Percentiles rank a stretch among this genome's conserved stretches.
phyloP scores from a whole-genome alignment of 2,113 vertebrate genomes.

The Pollachius pollachius region DNA sequence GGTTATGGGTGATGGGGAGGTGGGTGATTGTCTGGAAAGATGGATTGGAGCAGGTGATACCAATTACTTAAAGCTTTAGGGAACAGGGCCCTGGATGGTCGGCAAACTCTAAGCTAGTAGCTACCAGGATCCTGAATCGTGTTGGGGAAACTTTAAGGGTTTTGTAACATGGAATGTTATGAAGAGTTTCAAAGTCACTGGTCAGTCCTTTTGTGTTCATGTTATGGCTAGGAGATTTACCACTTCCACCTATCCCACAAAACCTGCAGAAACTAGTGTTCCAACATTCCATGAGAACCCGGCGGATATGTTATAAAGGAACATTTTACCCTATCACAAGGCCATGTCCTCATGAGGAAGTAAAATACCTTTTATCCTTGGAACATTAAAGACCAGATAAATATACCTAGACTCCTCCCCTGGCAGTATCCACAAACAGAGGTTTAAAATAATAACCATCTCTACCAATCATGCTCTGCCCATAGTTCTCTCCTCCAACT shows the following conservation, averaged over 20 bases:
- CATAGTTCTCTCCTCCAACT: constrained; percentile 32
- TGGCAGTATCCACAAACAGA: constrained; percentile 9
- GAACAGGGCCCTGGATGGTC: constrained; percentile 43
- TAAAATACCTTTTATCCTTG: background rate
- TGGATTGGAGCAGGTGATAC: constrained; percentile 62
- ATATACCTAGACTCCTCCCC: constrained; percentile 28
- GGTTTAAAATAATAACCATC: constrained; percentile 3
- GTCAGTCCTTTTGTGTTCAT: background rate
- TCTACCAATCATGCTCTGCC: background rate
- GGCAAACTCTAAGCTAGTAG: constrained; percentile 37
- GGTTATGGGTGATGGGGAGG: background rate
- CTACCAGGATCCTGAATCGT: background rate
- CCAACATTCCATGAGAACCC: background rate
- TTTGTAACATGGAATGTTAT: background rate
- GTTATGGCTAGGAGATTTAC: background rate
- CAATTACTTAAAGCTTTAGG: constrained; percentile 9
- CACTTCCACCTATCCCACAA: background rate
- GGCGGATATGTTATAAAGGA: constrained; percentile 22
- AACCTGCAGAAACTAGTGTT: background rate
- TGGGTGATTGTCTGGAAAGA: constrained; percentile 22
- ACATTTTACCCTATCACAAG: constrained; percentile 33
- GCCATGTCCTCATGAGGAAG: constrained; percentile 25
- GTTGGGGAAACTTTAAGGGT: background rate
- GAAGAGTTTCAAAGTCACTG: background rate
- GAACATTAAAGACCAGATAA: constrained; percentile 27